Evolutionary conservation across 2,113 vertebrate species (phyloP).

Genomic region (Maccullochella peelii): DNA sequence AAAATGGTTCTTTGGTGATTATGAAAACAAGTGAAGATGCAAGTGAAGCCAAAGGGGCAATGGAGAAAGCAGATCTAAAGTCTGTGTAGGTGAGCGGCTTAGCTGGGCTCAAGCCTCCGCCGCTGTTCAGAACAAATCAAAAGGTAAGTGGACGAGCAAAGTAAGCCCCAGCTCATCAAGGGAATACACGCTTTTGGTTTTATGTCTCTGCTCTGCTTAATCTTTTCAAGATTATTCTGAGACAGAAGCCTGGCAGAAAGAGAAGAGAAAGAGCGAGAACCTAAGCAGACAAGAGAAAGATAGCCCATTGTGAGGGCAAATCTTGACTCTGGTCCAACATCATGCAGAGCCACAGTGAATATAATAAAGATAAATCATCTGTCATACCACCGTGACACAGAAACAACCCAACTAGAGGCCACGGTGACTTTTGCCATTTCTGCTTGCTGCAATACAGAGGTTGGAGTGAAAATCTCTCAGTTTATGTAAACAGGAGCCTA

Average conservation of each 20-base stretch:
- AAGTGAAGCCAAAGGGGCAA: constrained; percentile 1
- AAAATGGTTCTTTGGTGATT: not conserved
- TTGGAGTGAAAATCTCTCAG: constrained; percentile 50
- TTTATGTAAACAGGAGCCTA: constrained; percentile 67
- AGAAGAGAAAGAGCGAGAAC: constrained; percentile 5
- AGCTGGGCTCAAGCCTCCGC: constrained; percentile 41
- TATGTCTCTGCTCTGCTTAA: constrained; percentile 49
- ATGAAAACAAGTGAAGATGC: constrained; percentile 7
- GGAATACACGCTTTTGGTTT: constrained; percentile 56
- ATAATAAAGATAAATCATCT: constrained; percentile 50
- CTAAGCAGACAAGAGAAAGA: not conserved
- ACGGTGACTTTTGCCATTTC: constrained; percentile 37
- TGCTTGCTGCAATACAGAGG: constrained; percentile 15
- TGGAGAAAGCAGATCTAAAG: constrained; percentile 13
- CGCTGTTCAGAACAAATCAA: constrained; percentile 55
- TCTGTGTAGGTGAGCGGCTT: constrained; percentile 60
- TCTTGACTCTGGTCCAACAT: constrained; percentile 22
- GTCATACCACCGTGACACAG: constrained; percentile 1
- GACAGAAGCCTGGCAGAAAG: constrained; percentile 10
- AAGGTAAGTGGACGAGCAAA: constrained; percentile 58
- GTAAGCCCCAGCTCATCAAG: constrained; percentile 74
- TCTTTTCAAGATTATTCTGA: constrained; percentile 58
- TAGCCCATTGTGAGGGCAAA: constrained; percentile 18
- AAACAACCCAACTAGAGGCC: not conserved
- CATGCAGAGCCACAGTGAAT: constrained; percentile 7